A percentile compares a stretch with the other conserved stretches of the same genome.
These are phyloP conservation scores for Larimichthys polyactis DNA, from an alignment of 2,113 vertebrate genomes.

Conservation along the genomic window DNA sequence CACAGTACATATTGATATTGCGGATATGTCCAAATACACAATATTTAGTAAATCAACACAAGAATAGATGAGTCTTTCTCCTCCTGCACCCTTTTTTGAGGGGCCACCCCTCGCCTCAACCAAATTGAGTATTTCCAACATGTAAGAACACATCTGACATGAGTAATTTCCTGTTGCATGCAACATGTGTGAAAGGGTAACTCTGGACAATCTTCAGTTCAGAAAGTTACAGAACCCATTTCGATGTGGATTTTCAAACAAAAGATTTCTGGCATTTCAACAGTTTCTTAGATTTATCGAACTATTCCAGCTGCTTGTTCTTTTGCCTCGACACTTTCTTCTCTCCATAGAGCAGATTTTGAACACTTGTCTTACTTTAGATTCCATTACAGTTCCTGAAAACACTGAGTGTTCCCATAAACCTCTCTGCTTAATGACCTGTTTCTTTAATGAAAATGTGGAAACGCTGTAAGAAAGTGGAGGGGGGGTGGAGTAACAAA, in stretches of 20 bases:
- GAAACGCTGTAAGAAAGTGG: not conserved
- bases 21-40: too few relatives aligned
- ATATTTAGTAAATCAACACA: too few relatives aligned
- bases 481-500: not conserved
- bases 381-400: not conserved
- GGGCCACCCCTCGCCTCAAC: too few relatives aligned
- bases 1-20: too few relatives aligned
- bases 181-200: too few relatives aligned
- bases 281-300: not conserved
- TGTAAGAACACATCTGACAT: too few relatives aligned
- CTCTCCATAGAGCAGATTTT: slow-evolving; percentile 23
- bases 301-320: not conserved
- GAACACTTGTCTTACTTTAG: slow-evolving; percentile 17
- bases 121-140: too few relatives aligned
- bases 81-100: too few relatives aligned
- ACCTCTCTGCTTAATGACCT: slow-evolving; percentile 32
- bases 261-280: not conserved
- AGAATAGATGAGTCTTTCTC: too few relatives aligned
- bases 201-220: too few relatives aligned
- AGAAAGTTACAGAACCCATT: not conserved
- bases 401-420: not conserved
- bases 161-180: too few relatives aligned
- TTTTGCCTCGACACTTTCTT: not conserved
- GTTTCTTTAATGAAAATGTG: slow-evolving; percentile 43
- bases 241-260: not conserved